Percentiles rank a stretch among this genome's conserved stretches.
phyloP scores from a whole-genome alignment of 2,113 vertebrate species.

The Arothron firmamentum region DNA sequence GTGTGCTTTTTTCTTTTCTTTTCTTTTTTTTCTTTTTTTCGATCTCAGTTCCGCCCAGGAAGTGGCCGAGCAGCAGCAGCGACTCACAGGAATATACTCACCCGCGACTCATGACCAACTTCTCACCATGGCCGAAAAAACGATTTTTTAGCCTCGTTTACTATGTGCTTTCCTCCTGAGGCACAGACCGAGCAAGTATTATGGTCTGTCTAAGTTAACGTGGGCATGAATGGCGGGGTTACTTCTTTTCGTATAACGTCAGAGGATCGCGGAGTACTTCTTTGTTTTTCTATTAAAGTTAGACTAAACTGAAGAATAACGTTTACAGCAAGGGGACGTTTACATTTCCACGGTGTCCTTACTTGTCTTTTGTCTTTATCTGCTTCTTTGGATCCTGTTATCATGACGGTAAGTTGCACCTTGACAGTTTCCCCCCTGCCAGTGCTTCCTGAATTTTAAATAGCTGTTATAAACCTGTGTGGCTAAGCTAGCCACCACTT shows the following conservation, averaged over 20 bases:
- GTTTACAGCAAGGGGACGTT: neutral
- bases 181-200: too few species aligned
- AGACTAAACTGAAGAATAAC: neutral
- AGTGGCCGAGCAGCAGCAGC: conserved; percentile 46
- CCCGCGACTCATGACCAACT: conserved; percentile 23
- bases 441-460: conserved; percentile 31
- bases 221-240: conserved; percentile 57
- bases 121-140: neutral
- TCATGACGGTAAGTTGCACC: conserved; percentile 73
- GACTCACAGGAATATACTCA: neutral
- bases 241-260: conserved; percentile 15
- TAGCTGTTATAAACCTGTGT: neutral
- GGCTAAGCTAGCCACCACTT: conserved; percentile 8
- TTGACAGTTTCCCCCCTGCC: conserved; percentile 3
- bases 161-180: neutral
- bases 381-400: conserved; percentile 49
- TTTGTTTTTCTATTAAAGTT: neutral
- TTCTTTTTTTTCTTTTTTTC: conserved; percentile 21
- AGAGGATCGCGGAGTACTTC: neutral
- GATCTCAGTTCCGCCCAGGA: conserved; percentile 74
- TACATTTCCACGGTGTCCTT: neutral
- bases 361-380: conserved; percentile 13
- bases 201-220: neutral
- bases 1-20: conserved; percentile 6
- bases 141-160: too few species aligned